phyloP scores from a whole-genome alignment of 1,140 invertebrate genomes.

The Bombyx mori region ASM3026992v2 NC_085120.1:116501-117000 shows the following conservation, averaged over 20 bases:
- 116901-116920: slow-evolving; percentile 6
- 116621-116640: slow-evolving; percentile 6
- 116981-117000: not conserved
- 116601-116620: not conserved
- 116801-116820: slow-evolving; percentile 10
- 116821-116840: slow-evolving; percentile 10
- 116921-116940: slow-evolving; percentile 10
- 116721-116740: slow-evolving; percentile 8
- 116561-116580: slow-evolving; percentile 12
- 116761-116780: slow-evolving; percentile 1
- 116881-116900: slow-evolving; percentile 9
- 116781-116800: slow-evolving; percentile 9
- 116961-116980: not conserved
- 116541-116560: slow-evolving; percentile 19
- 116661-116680: slow-evolving; percentile 9
- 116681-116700: not conserved
- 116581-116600: slow-evolving; percentile 3
- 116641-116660: slow-evolving; percentile 1
- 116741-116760: slow-evolving; percentile 7
- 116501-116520: slow-evolving; percentile 21
- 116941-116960: slow-evolving; percentile 5
- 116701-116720: slow-evolving; percentile 9
- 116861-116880: slow-evolving; percentile 7
- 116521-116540: slow-evolving; percentile 29
- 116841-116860: slow-evolving; percentile 3